These are phyloP conservation scores for Atta colombica DNA, from an alignment of 1,140 invertebrate species.

Conservation along the genomic window DNA sequence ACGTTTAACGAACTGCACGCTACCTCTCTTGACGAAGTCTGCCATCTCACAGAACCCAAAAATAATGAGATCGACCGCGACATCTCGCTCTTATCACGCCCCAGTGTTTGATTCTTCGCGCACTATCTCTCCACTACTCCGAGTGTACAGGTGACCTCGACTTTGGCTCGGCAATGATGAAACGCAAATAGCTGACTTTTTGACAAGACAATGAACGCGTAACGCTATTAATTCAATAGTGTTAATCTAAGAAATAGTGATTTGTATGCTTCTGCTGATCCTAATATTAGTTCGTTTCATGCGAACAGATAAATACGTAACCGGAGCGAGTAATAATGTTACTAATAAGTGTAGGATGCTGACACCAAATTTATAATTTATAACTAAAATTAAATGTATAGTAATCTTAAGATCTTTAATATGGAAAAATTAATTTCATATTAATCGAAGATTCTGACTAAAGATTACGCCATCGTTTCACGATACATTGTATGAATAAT, in stretches of 20 bases:
- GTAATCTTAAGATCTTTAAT: background rate
- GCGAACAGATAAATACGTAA: background rate
- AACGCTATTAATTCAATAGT: background rate
- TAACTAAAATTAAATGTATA: background rate
- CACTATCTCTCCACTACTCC: conserved; percentile 73
- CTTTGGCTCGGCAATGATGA: conserved; percentile 75
- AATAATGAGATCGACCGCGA: conserved; percentile 66
- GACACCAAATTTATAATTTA: background rate
- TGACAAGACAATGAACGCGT: conserved; percentile 29
- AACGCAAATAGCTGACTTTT: conserved; percentile 67
- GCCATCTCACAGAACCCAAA: conserved; percentile 80
- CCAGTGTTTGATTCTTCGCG: conserved; percentile 67
- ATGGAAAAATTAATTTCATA: background rate
- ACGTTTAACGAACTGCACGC: conserved; percentile 84
- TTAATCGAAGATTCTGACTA: background rate
- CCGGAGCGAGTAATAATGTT: background rate
- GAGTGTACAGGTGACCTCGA: conserved; percentile 76
- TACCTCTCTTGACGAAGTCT: conserved; percentile 83
- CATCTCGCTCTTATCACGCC: conserved; percentile 74
- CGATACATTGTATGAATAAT: background rate
- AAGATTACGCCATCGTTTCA: background rate
- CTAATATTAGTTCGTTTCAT: background rate
- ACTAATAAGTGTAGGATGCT: background rate
- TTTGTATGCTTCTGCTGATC: background rate
- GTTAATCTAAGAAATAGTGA: background rate